Conservation (phyloP, 2,113 vertebrate genomes). For the Papio anubis region DNA sequence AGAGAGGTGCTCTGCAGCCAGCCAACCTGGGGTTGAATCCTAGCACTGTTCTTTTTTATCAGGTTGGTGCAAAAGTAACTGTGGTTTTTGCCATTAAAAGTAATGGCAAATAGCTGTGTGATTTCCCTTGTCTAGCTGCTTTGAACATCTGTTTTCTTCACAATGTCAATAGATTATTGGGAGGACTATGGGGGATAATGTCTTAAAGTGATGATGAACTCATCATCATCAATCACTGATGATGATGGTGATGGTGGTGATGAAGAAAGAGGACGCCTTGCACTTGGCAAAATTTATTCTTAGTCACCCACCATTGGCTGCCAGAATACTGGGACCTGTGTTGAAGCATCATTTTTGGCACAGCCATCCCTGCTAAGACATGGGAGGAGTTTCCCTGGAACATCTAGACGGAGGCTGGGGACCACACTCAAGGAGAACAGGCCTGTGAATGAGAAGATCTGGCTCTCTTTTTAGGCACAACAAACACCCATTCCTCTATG, state of each 20-base stretch:
- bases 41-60: not conserved
- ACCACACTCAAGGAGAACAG: not conserved
- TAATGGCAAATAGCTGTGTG: not conserved
- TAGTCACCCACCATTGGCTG: not conserved
- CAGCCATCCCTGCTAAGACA: not conserved
- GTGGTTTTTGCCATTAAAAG: too few species aligned
- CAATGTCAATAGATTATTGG: not conserved
- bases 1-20: not conserved
- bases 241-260: accelerated
- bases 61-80: too few species aligned
- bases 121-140: not conserved
- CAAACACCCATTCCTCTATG: not conserved
- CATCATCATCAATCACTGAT: not conserved
- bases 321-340: not conserved
- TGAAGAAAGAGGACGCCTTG: not conserved
- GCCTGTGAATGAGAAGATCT: not conserved
- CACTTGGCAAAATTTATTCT: not conserved
- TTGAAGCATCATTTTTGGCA: not conserved
- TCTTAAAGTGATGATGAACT: not conserved
- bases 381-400: not conserved
- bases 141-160: not conserved
- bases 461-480: not conserved
- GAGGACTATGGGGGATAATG: not conserved
- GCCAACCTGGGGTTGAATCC: not conserved
- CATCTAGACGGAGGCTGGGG: not conserved